phyloP scores from a whole-genome alignment of 1,140 invertebrate genomes.

The Caerostris extrusa region DNA sequence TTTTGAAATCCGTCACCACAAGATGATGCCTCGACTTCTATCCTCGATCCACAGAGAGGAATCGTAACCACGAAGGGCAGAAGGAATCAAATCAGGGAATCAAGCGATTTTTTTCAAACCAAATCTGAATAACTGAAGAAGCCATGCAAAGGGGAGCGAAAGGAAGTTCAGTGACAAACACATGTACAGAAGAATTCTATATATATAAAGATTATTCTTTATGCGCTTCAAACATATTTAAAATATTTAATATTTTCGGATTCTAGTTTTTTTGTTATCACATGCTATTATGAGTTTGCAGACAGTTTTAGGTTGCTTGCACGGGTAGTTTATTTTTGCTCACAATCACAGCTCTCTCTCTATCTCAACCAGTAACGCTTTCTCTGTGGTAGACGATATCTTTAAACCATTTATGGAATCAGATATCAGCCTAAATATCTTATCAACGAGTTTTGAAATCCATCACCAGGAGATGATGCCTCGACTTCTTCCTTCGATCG shows the following conservation, averaged over 20 bases:
- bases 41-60: not conserved
- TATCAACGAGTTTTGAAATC: not conserved
- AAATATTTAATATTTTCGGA: not conserved
- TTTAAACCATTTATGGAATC: not conserved
- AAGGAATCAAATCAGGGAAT: not conserved
- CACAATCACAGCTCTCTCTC: not conserved
- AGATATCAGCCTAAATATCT: not conserved
- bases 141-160: not conserved
- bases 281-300: too few species aligned
- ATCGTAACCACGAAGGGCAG: not conserved
- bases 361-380: too few species aligned
- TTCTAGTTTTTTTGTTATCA: too few species aligned
- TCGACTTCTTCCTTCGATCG: not conserved
- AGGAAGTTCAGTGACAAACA: not conserved
- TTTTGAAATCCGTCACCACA: not conserved
- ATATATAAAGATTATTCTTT: too few species aligned
- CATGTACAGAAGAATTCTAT: not conserved
- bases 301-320: too few species aligned
- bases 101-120: not conserved
- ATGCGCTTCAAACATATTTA: not conserved
- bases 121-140: slow-evolving; percentile 7
- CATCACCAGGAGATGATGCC: not conserved
- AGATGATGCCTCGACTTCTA: not conserved
- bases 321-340: too few species aligned
- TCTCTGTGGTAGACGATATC: not conserved